Evolutionary conservation across 2,797 vertebrate species (phyloP), one percentile per base, ranked within the genome.

Genomic region (Pogonophryne albipinna): DNA sequence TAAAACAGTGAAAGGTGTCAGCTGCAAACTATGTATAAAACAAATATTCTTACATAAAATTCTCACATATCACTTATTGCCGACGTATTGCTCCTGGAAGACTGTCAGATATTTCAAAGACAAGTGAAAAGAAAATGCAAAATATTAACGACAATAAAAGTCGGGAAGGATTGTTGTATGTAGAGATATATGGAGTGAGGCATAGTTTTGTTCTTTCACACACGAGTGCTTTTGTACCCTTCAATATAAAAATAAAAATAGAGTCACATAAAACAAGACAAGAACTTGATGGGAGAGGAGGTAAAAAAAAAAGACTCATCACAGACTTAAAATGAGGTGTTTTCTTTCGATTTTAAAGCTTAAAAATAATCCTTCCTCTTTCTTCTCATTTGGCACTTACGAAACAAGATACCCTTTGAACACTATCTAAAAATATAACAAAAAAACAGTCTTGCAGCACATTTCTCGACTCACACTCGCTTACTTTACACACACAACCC

Each of bases 171-270:
- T 57, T 58, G 58, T 10, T 57, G 44, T 66, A 73, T 17, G 44
- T 42, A 38, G 50, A 69, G 23, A 23, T 19, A 38, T 0, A 27
- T 63, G 45, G 61, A 71, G 47, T 59, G 20, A 84, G 74, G 66
- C 73, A 60, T 59, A 66, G 31, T 55, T 74, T 81, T 72, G 72
- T 66, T 80, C 51, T 86, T 44, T 82, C 59, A 78, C 45, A 67
- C 58, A 60, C 49, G 81, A 88, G 82, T 85, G 81, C 60, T 86
- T 83, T 70, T 62, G 58, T 83, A 77, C 81, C 80, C 74, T 88
- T 85, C 51, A 72, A 85, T 80, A 62, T 74, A 79, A 85, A 70
- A 16, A 50, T 60, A 52, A 3, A 47, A 77, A 42, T 23, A 38
- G 34, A 38, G 45, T 74, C 61, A 80, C 62, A 76, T 46, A 66